A percentile compares a stretch with the other conserved stretches of the same genome.
Evolutionary conservation across 2,113 vertebrate genomes (phyloP).

Genomic region (Pseudorectes ferrugineus): DNA sequence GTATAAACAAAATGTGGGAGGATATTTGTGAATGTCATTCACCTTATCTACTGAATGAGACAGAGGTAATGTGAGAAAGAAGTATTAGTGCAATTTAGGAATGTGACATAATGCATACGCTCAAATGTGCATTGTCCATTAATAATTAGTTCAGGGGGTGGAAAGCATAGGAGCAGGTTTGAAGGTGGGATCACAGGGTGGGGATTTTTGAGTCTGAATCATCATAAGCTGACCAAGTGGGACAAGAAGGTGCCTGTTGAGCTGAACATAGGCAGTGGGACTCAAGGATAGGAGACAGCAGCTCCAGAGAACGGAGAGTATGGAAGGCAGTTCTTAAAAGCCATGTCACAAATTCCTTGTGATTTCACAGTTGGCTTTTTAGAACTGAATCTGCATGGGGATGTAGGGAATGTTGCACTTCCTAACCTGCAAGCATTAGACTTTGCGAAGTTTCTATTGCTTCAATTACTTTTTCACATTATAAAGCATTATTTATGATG

Average conservation of each 20-base stretch:
- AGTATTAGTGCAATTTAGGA: neutral
- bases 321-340: neutral
- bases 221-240: neutral
- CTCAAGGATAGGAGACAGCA: neutral
- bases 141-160: neutral
- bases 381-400: neutral
- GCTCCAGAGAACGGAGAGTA: neutral
- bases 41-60: neutral
- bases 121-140: neutral
- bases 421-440: neutral
- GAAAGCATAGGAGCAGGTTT: neutral
- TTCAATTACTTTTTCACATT: neutral
- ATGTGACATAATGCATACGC: neutral
- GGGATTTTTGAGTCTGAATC: neutral
- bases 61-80: neutral
- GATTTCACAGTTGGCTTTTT: neutral
- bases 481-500: neutral
- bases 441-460: neutral
- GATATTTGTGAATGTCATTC: neutral
- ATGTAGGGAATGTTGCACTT: neutral
- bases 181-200: neutral
- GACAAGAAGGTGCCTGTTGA: neutral
- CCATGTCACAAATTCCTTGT: neutral
- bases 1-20: neutral
- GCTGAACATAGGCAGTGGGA: neutral